phyloP scores from a whole-genome alignment of 2,797 vertebrate species.

The Chelonia mydas region DNA sequence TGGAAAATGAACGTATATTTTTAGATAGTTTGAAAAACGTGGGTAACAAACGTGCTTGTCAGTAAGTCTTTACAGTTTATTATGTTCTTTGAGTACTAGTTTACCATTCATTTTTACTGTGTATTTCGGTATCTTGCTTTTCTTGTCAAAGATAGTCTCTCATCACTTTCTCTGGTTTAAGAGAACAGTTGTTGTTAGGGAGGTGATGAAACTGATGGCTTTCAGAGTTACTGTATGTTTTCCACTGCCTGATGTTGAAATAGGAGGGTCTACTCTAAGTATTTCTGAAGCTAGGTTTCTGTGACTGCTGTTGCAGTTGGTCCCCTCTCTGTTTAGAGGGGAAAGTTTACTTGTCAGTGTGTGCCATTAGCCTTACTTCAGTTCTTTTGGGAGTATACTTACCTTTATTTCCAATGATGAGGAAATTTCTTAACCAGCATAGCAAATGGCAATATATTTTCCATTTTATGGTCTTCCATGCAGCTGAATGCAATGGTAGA shows the following conservation, averaged over 20 bases:
- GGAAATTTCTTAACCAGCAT: background rate
- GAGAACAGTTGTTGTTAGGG: background rate
- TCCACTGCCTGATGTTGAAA: background rate
- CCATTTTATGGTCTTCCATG: background rate
- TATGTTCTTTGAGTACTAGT: rapidly evolving
- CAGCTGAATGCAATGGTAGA: background rate
- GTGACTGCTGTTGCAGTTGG: background rate
- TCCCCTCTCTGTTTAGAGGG: background rate
- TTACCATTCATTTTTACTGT: background rate
- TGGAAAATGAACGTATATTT: background rate
- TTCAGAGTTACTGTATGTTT: background rate
- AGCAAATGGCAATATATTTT: background rate
- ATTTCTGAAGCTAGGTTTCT: background rate
- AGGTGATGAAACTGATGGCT: background rate
- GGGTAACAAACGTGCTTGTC: background rate
- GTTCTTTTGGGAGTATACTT: background rate
- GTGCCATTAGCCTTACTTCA: rapidly evolving
- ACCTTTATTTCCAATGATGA: background rate
- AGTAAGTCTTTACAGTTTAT: background rate
- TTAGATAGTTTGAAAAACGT: background rate
- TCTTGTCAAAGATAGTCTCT: background rate
- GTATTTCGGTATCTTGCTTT: background rate
- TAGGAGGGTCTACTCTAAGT: background rate
- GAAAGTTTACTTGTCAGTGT: background rate
- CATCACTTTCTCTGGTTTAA: background rate